Evolutionary conservation across 2,888 invertebrate genomes (phyloP), one percentile per base, ranked within the genome.

Genomic region (Drosophila koepferae): DNA sequence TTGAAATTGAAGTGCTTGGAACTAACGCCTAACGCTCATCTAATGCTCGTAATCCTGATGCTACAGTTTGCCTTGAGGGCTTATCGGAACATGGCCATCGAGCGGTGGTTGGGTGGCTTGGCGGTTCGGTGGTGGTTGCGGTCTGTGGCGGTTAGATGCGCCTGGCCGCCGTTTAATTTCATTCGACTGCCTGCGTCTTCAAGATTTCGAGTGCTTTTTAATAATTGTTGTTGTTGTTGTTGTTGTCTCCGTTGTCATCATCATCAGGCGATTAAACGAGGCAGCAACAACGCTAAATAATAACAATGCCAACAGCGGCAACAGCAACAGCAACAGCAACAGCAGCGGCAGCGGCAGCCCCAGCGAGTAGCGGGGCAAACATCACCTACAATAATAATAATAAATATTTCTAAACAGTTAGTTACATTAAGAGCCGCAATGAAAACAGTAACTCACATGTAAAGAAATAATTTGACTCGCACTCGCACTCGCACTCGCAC

Each of bases 401-500:
- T 73, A 89, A 90, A 87, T 84, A 86, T 86, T 87, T 90, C 90
- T 89, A 87, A 87, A 87, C 86, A 87, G 87, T 90, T 90, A 87
- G 87, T 87, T 90, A 87, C 87, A 90, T 87, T 87, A 87, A 87
- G 90, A 87, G 90, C 86, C 90, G 90, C 90, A 90, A 90, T 88
- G 90, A 88, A 88, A 89, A 88, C 89, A 78, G 90, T 90, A 89
- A 90, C 87, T 91, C 86, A 82, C 87, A 84, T 86, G 87, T 83
- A 80, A 87, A 90, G 88, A 91, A 87, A 90, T 91, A 89, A 88
- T 91, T 91, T 86, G 88, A 89, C 83, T 89, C 81, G 82, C 66
- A 67, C 64, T 92, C 80, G 43, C 43, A 89, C 82, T 89, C 80
- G 20, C 46, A 89, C 83, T 89, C 81, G 79, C 66, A 67, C 71